These are phyloP conservation scores for Pampusana beccarii DNA, from an alignment of 2,113 vertebrate species.

Conservation along the genomic window DNA sequence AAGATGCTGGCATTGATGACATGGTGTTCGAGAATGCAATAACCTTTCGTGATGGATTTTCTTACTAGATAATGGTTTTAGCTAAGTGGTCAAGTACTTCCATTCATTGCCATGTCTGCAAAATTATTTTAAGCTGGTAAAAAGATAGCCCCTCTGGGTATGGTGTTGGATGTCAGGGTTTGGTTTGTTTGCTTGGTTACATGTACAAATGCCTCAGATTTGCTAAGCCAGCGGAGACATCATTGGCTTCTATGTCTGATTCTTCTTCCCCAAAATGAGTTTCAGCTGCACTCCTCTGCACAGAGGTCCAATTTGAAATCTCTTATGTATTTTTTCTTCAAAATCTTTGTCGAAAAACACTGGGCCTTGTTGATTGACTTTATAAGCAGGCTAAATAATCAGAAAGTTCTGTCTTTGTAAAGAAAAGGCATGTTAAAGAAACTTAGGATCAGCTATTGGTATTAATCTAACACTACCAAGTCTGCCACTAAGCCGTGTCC, in stretches of 20 bases:
- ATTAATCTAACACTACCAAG: no score
- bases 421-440: neutral
- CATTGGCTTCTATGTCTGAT: neutral
- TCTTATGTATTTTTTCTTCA: neutral
- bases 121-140: neutral
- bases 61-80: neutral
- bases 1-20: neutral
- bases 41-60: neutral
- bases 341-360: neutral
- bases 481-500: no score
- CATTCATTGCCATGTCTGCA: neutral
- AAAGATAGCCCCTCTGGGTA: neutral
- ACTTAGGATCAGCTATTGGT: neutral
- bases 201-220: neutral
- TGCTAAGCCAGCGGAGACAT: neutral
- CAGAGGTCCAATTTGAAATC: neutral
- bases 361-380: neutral
- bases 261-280: neutral
- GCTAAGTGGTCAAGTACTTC: neutral
- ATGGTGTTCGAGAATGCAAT: neutral
- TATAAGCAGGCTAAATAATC: neutral
- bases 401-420: neutral
- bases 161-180: neutral
- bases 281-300: neutral
- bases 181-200: neutral